phyloP scores from a whole-genome alignment of 2,113 vertebrate genomes.

The Poeciliopsis prolifica region DNA sequence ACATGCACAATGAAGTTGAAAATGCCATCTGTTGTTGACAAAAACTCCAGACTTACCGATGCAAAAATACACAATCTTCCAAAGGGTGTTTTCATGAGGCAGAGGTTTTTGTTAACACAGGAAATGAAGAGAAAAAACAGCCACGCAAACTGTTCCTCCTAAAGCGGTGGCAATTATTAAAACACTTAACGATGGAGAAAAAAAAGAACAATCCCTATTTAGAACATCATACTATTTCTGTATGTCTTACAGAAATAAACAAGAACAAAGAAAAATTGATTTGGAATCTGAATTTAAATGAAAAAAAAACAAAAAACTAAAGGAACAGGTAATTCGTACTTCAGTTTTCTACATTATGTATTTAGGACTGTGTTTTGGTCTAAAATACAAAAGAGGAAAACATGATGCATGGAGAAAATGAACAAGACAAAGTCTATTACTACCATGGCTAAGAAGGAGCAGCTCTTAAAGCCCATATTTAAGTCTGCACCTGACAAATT shows the following conservation, averaged over 20 bases:
- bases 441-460: conserved; percentile 74
- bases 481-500: conserved; percentile 72
- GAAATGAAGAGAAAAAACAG: not conserved
- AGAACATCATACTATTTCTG: not conserved
- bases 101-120: not conserved
- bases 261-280: not conserved
- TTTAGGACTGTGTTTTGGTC: not conserved
- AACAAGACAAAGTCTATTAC: conserved; percentile 87
- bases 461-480: conserved; percentile 68
- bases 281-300: not conserved
- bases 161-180: not conserved
- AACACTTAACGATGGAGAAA: not conserved
- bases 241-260: not conserved
- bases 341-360: not conserved
- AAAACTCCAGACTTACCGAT: not conserved
- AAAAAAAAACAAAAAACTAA: not conserved
- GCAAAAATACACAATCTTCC: not conserved
- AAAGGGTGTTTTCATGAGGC: not conserved
- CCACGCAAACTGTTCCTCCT: not conserved
- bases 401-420: conserved; percentile 84
- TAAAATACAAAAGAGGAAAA: conserved; percentile 82
- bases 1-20: not conserved
- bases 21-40: not conserved
- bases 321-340: conserved; percentile 61
- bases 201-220: too few species aligned